Evolutionary conservation across 2,888 invertebrate species (phyloP), one percentile per base, ranked within the genome.

Genomic region (Monoplex corrugatus): DNA sequence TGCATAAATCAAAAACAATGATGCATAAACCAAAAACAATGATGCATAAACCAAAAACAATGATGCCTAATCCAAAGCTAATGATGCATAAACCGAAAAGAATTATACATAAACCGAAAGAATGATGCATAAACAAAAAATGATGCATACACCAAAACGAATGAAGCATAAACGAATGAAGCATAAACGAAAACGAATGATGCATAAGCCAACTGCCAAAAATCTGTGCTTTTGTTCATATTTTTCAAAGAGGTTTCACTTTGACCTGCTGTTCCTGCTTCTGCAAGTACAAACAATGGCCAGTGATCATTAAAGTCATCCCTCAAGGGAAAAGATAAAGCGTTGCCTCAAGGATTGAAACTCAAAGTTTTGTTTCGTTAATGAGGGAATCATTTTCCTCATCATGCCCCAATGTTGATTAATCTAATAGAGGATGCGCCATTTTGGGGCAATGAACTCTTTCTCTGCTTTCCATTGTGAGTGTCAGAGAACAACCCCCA

Each of bases 401-500:
- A 50, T 75, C 87, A 80, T 82, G 87, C 57, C 13, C 35, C 75
- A 16, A 19, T 80, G 80, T 80, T 50, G 87, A 87, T 87, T 80
- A 87, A 80, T 87, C 87, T 84, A 84, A 84, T 84, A 84, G 45
- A 84, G 84, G 44, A 38, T 50, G 44, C n/a, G 84, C 84, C 57
- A 57, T 57, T n/a, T 84, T 84, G 38, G 40, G 45, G 44, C 57
- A 84, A 84, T 84, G 84, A 84, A 84, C 57, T 84, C 84, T 84
- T 35, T 32, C 57, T 57, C 35, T 28, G 68, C n/a, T n/a, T n/a
- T n/a, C n/a, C n/a, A n/a, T n/a, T n/a, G n/a, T n/a, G n/a, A n/a
- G n/a, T n/a, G n/a, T n/a, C n/a, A n/a, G n/a, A n/a, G n/a, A n/a
- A n/a, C n/a, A n/a, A n/a, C n/a, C n/a, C n/a, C 38, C 35, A 13